Evolutionary conservation across 2,888 invertebrate genomes (phyloP), one percentile per base, ranked within the genome.

Genomic region (Lomographa bimaculata): DNA sequence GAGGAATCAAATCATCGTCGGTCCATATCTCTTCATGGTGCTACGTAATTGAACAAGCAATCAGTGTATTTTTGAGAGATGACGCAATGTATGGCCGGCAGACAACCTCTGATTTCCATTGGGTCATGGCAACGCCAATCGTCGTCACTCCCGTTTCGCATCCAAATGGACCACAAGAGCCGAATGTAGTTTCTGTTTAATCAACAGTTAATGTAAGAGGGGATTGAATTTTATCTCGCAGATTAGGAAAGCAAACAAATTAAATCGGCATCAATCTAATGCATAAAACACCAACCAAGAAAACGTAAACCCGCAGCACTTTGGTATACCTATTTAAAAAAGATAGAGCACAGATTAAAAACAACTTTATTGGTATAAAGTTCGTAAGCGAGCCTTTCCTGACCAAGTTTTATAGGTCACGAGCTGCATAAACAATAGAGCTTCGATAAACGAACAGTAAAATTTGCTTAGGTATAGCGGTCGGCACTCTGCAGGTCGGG

Each of bases 391-490:
- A 30, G 41, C 20, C 25, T 21, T 44, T 46, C 30, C 46, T 36
- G 38, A 45, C 35, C 27, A 53, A 50, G 48, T 62, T 72, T 63
- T 67, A 64, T 72, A 69, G 70, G 68, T 71, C 69, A 53, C 61
- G 56, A 54, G 54, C 60, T 66, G 56, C 47, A 63, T 63, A 64
- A 72, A 77, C 72, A 73, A 75, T 66, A 56, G 64, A 54, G 52
- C 56, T 60, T 63, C 64, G 64, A 73, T 72, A 71, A 70, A 71
- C 58, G 60, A 60, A 61, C 60, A 66, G 62, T 60, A 66, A 69
- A 67, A 65, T 64, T 64, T 66, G 62, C 60, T 66, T 48, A 54
- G 38, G 46, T 51, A 46, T 49, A 54, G 34, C 33, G 46, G 46
- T 50, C 44, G 40, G 4, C 5, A n/a, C 5, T 12, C 5, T 7